Base-by-base conservation (phyloP, 2,113 vertebrate species). In the Callipepla californica region DNA sequence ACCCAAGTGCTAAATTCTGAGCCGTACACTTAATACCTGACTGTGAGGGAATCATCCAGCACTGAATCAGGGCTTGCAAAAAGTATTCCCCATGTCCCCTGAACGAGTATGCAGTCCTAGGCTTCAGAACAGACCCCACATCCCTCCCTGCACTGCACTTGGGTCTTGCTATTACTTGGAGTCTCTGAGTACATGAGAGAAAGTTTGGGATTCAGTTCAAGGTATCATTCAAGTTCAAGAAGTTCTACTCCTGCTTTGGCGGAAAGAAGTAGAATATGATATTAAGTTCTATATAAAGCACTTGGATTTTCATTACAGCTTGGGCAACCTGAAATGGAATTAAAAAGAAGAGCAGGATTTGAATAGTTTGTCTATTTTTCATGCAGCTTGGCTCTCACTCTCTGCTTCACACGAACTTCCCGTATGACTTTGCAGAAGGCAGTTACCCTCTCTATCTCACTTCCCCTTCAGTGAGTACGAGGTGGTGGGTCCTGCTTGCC, bases 401-500 rank as follows among this genome's bases (percentile, higher is more conserved):
- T 76, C 34, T 76, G 57, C 44, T 72, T 75, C 2, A 6, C 76
- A 70, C 1, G 3, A 88, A 75, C 72, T 84, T 77, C 76, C 76
- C 2, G 0, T 53, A 47, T 75, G 68, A 89, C 73, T 67, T 63
- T 55, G 69, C 40, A 42, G 30, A 48, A 87, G 67, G 44, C 12
- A 7, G 26, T 91, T 89, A 79, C 48, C 85, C 68, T n/a, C 59
- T 69, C 44, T 53, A 40, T 65, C 63, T 93, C 84, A 82, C 70
- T 95, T 92, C 81, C 73, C 51, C 20, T 80, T 68, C 61, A 70
- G 57, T 5, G 10, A 75, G 65, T 6, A 36, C 32, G 51, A 75
- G 82, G 55, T 62, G 25, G 19, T 1, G 1, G 28, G 38, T 62
- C 73, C 45, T 34, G 15, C 30, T 80, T 45, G 40, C 16, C 50